phyloP scores from a whole-genome alignment of 2,113 vertebrate species.

The Chaetops frenatus region DNA sequence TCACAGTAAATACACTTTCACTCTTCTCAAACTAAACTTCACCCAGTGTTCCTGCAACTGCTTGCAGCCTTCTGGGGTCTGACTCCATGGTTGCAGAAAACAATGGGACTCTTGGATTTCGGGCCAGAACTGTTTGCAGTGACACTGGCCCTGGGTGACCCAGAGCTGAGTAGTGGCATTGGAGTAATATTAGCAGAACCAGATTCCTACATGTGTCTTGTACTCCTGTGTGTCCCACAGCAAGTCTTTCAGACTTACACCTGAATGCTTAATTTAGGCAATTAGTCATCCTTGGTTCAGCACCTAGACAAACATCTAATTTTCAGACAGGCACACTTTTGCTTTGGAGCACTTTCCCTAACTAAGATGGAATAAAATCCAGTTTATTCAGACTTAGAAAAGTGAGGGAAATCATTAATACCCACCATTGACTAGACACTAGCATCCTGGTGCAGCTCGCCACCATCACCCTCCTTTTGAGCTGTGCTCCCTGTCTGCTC shows the following conservation, averaged over 20 bases:
- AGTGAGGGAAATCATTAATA: slow-evolving; percentile 1
- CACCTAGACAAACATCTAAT: not conserved
- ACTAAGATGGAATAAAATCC: not conserved
- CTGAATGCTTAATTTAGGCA: not conserved
- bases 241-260: not conserved
- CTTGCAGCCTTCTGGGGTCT: not conserved
- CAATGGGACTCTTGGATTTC: not conserved
- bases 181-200: not conserved
- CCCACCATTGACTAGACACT: not conserved
- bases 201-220: not conserved
- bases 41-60: not conserved
- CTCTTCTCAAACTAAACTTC: not conserved
- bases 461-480: not conserved
- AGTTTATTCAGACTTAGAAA: not conserved
- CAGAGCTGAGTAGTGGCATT: not conserved
- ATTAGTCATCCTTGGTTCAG: not conserved
- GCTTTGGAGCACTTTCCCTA: not conserved
- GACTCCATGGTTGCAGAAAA: not conserved
- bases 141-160: not conserved
- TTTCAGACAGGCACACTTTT: not conserved
- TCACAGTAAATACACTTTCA: not conserved
- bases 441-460: not conserved
- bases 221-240: not conserved
- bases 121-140: not conserved
- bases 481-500: not conserved